Evolutionary conservation across 2,113 vertebrate species (phyloP).

Genomic region (Bufo gargarizans): DNA sequence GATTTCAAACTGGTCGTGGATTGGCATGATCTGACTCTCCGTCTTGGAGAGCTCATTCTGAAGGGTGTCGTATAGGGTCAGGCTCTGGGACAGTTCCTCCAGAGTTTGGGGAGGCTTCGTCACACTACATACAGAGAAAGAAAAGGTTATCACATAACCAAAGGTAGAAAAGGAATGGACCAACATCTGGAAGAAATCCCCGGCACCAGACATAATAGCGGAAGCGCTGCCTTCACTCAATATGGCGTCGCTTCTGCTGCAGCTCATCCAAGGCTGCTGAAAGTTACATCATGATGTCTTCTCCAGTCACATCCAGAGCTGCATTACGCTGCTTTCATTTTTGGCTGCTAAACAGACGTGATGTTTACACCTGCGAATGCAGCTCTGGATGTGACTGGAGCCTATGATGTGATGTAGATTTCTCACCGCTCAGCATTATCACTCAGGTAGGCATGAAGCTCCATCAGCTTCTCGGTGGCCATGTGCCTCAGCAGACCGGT

Average conservation of each 20-base stretch:
- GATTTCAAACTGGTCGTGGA: constrained; percentile 86
- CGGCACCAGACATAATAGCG: background rate
- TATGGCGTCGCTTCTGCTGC: background rate
- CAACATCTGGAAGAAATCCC: background rate
- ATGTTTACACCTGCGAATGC: background rate
- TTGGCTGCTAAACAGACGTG: no score
- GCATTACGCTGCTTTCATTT: background rate
- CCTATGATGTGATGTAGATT: background rate
- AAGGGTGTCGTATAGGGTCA: constrained; percentile 78
- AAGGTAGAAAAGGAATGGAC: background rate
- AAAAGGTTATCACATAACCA: background rate
- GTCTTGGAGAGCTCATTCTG: constrained; percentile 71
- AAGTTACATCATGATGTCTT: background rate
- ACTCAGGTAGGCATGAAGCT: constrained; percentile 72
- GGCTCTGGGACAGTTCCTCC: constrained; percentile 74
- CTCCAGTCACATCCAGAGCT: background rate
- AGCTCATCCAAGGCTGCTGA: background rate
- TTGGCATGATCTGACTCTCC: constrained; percentile 78
- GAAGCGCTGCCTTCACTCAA: background rate
- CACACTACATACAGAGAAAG: constrained; percentile 70
- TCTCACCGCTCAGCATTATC: constrained; percentile 69
- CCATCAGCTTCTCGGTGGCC: constrained; percentile 70
- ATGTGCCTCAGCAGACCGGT: constrained; percentile 77
- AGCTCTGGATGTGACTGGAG: background rate
- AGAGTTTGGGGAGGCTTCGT: constrained; percentile 75